Evolutionary conservation across 2,888 invertebrate genomes (phyloP), one percentile per base, ranked within the genome.

Genomic region (Microplitis deprimator): DNA sequence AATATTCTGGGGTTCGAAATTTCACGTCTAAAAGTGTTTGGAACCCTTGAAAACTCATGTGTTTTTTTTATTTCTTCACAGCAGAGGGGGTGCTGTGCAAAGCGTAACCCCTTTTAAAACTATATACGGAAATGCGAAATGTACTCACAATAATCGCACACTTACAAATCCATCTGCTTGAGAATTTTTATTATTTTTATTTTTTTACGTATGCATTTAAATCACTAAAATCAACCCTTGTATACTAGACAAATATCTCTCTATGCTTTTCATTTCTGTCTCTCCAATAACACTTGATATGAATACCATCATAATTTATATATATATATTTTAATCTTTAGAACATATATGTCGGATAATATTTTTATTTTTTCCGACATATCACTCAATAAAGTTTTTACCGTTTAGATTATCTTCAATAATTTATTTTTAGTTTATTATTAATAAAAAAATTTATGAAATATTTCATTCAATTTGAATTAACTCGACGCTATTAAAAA

Each of bases 1-100:
- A 78, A 74, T 70, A 73, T 81, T 78, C 81, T 80, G 79, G 81
- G 78, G 77, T 77, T 78, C 78, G 80, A 83, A 83, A 82, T 83
- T 81, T 84, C 81, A 76, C 79, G 75, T 80, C 81, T 80, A 79
- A 76, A 81, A 80, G 80, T 82, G 79, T 78, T 74, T 67, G 59
- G 38, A 73, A 50, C 73, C 50, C 73, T 73, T 65, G 50, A 73
- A 73, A 64, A 5, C 65, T 65, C 65, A 7, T 17, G 20, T 62
- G 50, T 50, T 50, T 50, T 50, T 50, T 50, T 8, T 50, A 13
- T 50, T 50, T 41, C 13, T 13, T 50, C n/a, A 7, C 38, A 72
- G 40, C 6, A 20, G 39, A 1, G n/a, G 73, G 29, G 67, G 50
- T 38, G 16, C 29, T 41, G 29, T 16, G 41, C 39, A 73, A 50